phyloP scores from a whole-genome alignment of 2,888 invertebrate species.

The Boloria selene region DNA sequence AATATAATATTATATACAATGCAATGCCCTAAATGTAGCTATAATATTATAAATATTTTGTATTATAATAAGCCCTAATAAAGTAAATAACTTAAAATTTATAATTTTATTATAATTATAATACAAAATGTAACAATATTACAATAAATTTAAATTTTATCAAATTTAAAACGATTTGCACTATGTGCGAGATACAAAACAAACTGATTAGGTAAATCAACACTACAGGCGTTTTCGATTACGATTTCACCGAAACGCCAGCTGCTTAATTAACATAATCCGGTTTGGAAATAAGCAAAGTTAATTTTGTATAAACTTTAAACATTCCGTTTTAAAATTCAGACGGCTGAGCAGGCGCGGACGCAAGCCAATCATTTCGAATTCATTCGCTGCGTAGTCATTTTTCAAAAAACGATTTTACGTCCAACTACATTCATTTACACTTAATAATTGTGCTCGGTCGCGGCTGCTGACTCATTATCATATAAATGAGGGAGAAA shows the following conservation, averaged over 20 bases:
- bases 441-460: constrained; percentile 74
- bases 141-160: constrained; percentile 35
- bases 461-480: constrained; percentile 73
- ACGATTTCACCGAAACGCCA: constrained; percentile 61
- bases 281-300: constrained; percentile 61
- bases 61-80: too few species aligned
- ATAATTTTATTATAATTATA: too few species aligned
- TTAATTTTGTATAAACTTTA: constrained; percentile 64
- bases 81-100: too few species aligned
- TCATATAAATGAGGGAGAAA: constrained; percentile 81
- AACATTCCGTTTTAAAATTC: constrained; percentile 53
- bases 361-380: constrained; percentile 50
- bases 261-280: constrained; percentile 68
- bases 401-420: constrained; percentile 64
- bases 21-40: too few species aligned
- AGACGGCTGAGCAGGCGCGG: constrained; percentile 46
- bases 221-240: constrained; percentile 62
- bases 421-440: constrained; percentile 67
- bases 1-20: too few species aligned
- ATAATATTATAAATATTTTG: too few species aligned
- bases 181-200: constrained; percentile 52
- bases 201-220: constrained; percentile 68
- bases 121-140: background rate
- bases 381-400: constrained; percentile 47
- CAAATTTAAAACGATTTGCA: constrained; percentile 42